Conservation (phyloP, 2,888 invertebrate genomes). For the Aethes cnicana region DNA sequence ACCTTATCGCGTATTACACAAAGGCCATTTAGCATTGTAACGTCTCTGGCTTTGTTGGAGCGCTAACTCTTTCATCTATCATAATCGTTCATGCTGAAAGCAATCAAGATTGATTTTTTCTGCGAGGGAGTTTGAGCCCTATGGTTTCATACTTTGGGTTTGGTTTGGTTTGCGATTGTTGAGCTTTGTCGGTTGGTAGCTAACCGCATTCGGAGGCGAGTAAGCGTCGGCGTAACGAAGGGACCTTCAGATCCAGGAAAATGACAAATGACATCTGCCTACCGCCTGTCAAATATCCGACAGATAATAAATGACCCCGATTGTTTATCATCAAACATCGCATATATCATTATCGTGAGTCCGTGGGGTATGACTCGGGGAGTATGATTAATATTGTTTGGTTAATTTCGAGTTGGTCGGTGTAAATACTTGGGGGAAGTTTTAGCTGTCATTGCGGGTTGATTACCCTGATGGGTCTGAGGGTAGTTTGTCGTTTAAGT, state of each 20-base stretch:
- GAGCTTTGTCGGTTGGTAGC: constrained; percentile 71
- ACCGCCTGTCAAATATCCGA: constrained; percentile 86
- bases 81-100: constrained; percentile 83
- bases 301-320: constrained; percentile 86
- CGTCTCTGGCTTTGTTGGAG: constrained; percentile 66
- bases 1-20: constrained; percentile 51
- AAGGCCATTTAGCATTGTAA: constrained; percentile 51
- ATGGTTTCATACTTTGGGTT: constrained; percentile 39
- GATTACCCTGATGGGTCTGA: constrained; percentile 47
- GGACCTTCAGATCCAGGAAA: constrained; percentile 81
- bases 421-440: constrained; percentile 74
- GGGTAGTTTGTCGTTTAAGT: not conserved
- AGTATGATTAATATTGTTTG: constrained; percentile 80
- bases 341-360: constrained; percentile 81
- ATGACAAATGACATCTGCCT: constrained; percentile 88
- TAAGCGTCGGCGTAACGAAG: constrained; percentile 77
- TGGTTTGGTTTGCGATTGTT: constrained; percentile 38
- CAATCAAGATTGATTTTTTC: constrained; percentile 78
- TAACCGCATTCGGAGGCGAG: constrained; percentile 78
- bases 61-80: constrained; percentile 83
- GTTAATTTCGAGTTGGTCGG: constrained; percentile 73
- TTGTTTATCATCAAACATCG: constrained; percentile 84
- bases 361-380: constrained; percentile 63
- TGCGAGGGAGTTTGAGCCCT: constrained; percentile 48
- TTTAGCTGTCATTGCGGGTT: constrained; percentile 67